A percentile compares a stretch with the other conserved stretches of the same genome.
Conservation (phyloP, 2,888 invertebrate species). For the Zeuzera pyrina region DNA sequence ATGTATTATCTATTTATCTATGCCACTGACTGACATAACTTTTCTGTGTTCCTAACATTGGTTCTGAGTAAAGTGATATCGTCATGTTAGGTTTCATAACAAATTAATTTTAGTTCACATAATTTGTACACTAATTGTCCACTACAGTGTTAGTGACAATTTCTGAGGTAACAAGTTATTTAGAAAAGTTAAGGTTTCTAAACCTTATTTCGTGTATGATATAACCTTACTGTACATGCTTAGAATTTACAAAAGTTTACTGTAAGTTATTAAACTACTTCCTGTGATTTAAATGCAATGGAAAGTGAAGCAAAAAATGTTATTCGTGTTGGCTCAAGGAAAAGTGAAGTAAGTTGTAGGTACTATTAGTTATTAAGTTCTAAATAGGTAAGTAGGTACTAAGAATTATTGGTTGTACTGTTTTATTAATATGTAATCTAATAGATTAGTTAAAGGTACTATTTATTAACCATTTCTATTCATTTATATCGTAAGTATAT, state of each 20-base stretch:
- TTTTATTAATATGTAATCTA: no score
- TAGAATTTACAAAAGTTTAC: no score
- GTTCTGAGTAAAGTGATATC: no score
- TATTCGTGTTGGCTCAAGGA: conserved; percentile 85
- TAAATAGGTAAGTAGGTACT: no score
- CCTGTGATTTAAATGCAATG: conserved; percentile 28
- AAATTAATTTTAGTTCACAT: neutral
- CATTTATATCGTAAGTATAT: no score
- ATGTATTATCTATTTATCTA: no score
- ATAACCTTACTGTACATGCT: conserved; percentile 23
- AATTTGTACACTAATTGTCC: conserved; percentile 36
- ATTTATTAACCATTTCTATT: no score
- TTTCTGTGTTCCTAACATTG: no score
- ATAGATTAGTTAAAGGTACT: no score
- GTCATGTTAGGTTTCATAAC: neutral
- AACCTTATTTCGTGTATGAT: conserved; percentile 23
- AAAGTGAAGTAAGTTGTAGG: conserved; percentile 80
- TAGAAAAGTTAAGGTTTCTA: conserved; percentile 6
- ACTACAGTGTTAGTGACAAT: conserved; percentile 69
- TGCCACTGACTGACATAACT: no score
- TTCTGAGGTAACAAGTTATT: conserved; percentile 8
- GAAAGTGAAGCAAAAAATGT: conserved; percentile 58
- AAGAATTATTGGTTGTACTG: no score
- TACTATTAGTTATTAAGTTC: no score
- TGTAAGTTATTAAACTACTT: conserved; percentile 13